A percentile compares a stretch with the other conserved stretches of the same genome.
Conservation (phyloP, 1,140 invertebrate species). For the Phenacoccus solenopsis region DNA sequence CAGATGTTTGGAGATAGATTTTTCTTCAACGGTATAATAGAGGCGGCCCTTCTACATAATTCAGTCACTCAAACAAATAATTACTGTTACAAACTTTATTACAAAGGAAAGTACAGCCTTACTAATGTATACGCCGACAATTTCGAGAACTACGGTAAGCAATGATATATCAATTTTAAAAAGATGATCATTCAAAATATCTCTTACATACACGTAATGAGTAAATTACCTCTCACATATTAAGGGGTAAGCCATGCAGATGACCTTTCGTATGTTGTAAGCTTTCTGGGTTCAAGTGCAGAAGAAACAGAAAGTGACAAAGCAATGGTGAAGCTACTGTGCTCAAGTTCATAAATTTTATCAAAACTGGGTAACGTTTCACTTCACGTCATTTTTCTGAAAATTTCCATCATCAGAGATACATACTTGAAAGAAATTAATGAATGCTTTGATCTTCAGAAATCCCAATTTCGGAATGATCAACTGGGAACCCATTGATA, state of each 20-base stretch:
- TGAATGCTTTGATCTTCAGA: neutral
- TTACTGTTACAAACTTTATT: conserved; percentile 27
- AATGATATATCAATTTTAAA: neutral
- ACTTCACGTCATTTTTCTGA: neutral
- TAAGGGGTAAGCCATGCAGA: conserved; percentile 26
- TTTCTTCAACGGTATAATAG: conserved; percentile 25
- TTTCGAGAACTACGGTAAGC: conserved; percentile 9
- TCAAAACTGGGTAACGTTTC: neutral
- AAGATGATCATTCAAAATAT: neutral
- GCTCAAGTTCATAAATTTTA: neutral
- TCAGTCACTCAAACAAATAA: conserved; percentile 22
- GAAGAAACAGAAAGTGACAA: neutral
- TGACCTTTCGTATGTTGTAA: conserved; percentile 23
- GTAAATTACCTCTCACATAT: neutral
- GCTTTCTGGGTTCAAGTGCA: neutral
- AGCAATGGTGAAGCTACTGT: neutral
- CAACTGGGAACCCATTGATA: neutral
- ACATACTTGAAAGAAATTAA: neutral
- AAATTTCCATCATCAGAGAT: neutral
- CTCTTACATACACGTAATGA: neutral
- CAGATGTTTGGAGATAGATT: conserved; percentile 27
- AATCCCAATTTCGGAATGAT: neutral
- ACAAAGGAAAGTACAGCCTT: conserved; percentile 24
- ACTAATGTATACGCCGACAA: conserved; percentile 3
- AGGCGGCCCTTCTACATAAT: conserved; percentile 24